Conservation (phyloP, 2,797 vertebrate species). For the Ispidina picta region DNA sequence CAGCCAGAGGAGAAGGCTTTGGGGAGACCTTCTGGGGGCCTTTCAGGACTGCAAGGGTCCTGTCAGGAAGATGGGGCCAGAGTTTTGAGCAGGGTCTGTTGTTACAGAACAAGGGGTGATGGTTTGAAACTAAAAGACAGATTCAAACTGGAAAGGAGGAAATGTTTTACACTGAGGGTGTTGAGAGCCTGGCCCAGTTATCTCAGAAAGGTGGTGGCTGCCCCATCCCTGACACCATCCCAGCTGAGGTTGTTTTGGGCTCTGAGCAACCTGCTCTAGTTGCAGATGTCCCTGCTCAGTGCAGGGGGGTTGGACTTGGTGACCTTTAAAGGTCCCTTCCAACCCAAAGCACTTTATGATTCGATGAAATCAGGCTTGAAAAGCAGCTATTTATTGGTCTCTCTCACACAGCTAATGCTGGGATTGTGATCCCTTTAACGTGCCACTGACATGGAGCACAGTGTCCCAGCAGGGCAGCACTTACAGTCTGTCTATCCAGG, state of each 20-base stretch:
- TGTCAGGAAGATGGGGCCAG: background rate
- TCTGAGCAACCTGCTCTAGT: background rate
- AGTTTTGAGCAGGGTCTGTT: background rate
- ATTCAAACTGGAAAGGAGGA: background rate
- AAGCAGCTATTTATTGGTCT: background rate
- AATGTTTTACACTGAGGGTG: no score
- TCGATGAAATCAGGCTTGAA: background rate
- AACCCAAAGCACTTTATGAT: background rate
- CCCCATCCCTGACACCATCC: background rate
- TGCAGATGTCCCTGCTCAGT: background rate
- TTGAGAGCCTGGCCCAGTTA: no score
- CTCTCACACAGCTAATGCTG: background rate
- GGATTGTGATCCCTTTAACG: background rate
- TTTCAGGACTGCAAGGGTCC: background rate
- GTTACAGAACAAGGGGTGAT: background rate
- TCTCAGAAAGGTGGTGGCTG: background rate
- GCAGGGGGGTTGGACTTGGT: background rate
- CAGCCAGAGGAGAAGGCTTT: background rate
- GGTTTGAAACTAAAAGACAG: no score
- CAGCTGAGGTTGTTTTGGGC: background rate
- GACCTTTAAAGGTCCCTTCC: background rate
- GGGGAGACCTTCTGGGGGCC: background rate
- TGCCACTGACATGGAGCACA: fast-evolving
- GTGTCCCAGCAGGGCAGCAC: background rate
- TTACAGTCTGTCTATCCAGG: background rate